Evolutionary conservation across 2,113 vertebrate genomes (phyloP).

Genomic region (Tenrec ecaudatus): DNA sequence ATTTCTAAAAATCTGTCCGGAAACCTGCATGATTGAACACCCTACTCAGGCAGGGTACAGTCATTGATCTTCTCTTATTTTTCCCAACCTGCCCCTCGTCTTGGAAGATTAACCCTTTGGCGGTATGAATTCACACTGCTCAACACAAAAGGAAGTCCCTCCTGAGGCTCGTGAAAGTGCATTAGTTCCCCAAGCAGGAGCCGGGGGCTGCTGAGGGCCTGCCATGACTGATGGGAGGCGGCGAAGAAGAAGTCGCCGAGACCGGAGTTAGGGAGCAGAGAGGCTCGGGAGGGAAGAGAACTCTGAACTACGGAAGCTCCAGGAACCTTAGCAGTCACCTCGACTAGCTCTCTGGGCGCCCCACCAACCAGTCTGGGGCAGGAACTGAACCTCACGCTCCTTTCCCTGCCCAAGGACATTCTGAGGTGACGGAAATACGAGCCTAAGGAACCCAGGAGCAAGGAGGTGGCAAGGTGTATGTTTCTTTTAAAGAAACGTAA

Average conservation of each 20-base stretch:
- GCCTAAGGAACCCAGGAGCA: neutral
- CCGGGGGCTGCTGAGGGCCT: slow-evolving; percentile 26
- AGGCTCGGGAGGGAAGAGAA: neutral
- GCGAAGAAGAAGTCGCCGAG: slow-evolving; percentile 36
- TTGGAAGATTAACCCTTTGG: slow-evolving; percentile 79
- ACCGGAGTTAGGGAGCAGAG: neutral
- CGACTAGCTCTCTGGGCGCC: neutral
- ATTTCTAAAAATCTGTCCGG: slow-evolving; percentile 80
- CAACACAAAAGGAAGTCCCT: slow-evolving; percentile 53
- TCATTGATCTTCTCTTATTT: slow-evolving; percentile 80
- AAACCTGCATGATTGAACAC: slow-evolving; percentile 72
- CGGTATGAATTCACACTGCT: slow-evolving; percentile 69
- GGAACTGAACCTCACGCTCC: neutral
- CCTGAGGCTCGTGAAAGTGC: slow-evolving; percentile 37
- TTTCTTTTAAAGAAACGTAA: neutral
- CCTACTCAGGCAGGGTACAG: slow-evolving; percentile 58
- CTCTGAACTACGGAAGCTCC: neutral
- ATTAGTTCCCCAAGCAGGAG: slow-evolving; percentile 52
- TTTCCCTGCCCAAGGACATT: neutral
- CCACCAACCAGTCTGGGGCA: neutral
- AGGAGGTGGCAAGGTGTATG: too few species aligned
- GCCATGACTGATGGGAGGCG: slow-evolving; percentile 54
- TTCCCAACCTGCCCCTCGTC: slow-evolving; percentile 76
- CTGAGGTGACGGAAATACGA: neutral
- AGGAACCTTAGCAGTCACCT: neutral